Conservation (phyloP, 2,113 vertebrate genomes). For the Panthera uncia region DNA sequence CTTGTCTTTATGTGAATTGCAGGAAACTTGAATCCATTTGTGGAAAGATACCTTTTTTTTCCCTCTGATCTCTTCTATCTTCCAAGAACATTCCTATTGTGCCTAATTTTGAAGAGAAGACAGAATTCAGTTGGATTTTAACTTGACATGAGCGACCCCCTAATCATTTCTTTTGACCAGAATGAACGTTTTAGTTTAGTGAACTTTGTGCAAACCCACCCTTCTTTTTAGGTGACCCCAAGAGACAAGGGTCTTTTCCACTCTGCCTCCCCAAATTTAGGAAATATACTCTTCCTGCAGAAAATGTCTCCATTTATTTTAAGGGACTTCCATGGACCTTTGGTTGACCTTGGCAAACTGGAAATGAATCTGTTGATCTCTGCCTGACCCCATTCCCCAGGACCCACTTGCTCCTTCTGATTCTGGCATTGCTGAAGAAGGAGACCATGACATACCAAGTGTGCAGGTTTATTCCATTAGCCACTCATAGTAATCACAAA, state of each 20-base stretch:
- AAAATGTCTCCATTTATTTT: constrained; percentile 46
- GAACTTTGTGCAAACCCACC: background rate
- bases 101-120: constrained; percentile 37
- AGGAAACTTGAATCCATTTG: background rate
- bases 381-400: background rate
- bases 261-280: background rate
- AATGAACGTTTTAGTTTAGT: background rate
- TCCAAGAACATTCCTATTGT: background rate
- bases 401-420: background rate
- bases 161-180: background rate
- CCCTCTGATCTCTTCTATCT: background rate
- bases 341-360: background rate
- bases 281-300: background rate
- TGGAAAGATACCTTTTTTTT: background rate
- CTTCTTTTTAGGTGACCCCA: background rate
- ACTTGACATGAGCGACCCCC: background rate
- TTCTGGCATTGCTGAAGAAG: background rate
- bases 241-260: background rate
- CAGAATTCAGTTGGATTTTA: background rate
- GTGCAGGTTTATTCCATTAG: background rate
- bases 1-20: background rate
- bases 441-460: background rate
- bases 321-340: constrained; percentile 26
- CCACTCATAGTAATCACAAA: background rate
- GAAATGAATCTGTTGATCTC: constrained; percentile 45